phyloP scores from a whole-genome alignment of 1,140 invertebrate genomes.

The Ruditapes philippinarum region DNA sequence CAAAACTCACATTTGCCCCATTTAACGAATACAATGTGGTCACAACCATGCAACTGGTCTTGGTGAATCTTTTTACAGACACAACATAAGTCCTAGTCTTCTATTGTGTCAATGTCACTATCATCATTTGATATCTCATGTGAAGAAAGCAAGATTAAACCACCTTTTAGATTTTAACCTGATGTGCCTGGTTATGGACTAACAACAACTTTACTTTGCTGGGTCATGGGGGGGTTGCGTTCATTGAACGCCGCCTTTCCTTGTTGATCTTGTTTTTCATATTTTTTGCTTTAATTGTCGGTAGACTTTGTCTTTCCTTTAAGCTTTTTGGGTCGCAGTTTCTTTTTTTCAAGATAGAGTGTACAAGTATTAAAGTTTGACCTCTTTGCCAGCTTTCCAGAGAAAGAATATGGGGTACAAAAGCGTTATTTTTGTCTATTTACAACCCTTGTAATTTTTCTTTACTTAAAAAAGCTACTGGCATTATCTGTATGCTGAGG shows the following conservation, averaged over 20 bases:
- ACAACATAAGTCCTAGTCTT: not conserved
- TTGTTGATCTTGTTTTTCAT: no score
- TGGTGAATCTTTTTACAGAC: not conserved
- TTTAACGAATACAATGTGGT: constrained; percentile 3
- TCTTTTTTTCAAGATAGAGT: no score
- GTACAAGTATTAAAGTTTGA: no score
- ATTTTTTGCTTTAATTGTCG: not conserved
- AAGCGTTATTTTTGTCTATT: constrained; percentile 50
- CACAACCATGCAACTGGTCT: not conserved
- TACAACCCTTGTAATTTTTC: no score
- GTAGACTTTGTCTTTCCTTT: not conserved
- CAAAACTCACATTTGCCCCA: constrained; percentile 53
- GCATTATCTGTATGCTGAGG: no score
- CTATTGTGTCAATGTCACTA: not conserved
- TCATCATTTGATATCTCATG: not conserved
- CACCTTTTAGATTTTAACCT: not conserved
- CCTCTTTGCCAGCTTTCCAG: constrained; percentile 16
- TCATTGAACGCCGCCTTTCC: no score
- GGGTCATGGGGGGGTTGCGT: no score
- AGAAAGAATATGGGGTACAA: constrained; percentile 26
- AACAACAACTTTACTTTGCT: no score
- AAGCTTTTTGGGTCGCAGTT: not conserved
- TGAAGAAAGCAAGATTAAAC: not conserved
- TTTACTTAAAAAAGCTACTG: no score
- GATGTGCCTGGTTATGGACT: constrained; percentile 26